phyloP scores from a whole-genome alignment of 1,140 invertebrate genomes.

The Cyrtorhinus lividipennis region DNA sequence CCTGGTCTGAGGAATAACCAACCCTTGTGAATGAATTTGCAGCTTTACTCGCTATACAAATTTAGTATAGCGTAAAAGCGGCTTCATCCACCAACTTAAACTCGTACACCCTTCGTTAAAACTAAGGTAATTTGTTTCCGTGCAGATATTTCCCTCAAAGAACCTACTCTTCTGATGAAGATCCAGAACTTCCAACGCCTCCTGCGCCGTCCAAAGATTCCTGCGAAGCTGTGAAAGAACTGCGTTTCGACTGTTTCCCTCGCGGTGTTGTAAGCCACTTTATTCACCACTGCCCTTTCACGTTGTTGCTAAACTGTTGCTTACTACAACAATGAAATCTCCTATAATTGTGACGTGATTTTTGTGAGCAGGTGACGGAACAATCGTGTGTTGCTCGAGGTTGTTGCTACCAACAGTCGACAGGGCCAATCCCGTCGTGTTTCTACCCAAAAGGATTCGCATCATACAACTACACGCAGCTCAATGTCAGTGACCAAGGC shows the following conservation, averaged over 20 bases:
- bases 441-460: slow-evolving; percentile 14
- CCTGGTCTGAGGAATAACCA: too few species aligned
- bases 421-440: slow-evolving; percentile 10
- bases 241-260: slow-evolving; percentile 17
- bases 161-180: too few species aligned
- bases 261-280: not conserved
- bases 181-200: not conserved
- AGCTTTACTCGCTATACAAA: too few species aligned
- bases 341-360: too few species aligned
- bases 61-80: too few species aligned
- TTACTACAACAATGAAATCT: too few species aligned
- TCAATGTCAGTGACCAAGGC: not conserved
- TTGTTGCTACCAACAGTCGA: slow-evolving; percentile 14
- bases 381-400: slow-evolving; percentile 2
- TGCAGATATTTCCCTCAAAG: too few species aligned
- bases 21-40: too few species aligned
- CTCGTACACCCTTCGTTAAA: too few species aligned
- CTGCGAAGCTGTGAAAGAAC: not conserved
- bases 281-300: not conserved
- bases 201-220: not conserved
- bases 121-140: too few species aligned
- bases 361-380: slow-evolving; percentile 12
- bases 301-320: not conserved
- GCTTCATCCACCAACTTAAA: too few species aligned
- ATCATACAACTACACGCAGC: slow-evolving; percentile 11